phyloP scores from a whole-genome alignment of 1,140 invertebrate genomes.

The Penaeus indicus region DNA sequence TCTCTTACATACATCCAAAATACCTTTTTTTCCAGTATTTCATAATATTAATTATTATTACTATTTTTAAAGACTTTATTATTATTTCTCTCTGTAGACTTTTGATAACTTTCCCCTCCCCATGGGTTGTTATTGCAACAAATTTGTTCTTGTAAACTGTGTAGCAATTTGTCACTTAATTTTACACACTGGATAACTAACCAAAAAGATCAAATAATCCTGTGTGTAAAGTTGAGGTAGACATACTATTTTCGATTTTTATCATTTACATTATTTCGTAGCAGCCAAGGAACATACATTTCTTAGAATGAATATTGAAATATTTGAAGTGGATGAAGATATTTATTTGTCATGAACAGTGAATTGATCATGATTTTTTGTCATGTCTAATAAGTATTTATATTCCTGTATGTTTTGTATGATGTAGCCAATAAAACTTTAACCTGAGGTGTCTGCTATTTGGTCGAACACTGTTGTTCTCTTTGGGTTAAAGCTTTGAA shows the following conservation, averaged over 20 bases:
- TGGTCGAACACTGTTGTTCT: slow-evolving; percentile 42
- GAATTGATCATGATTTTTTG: slow-evolving; percentile 29
- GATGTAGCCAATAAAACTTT: slow-evolving; percentile 60
- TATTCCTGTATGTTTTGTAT: slow-evolving; percentile 56
- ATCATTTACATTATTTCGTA: no score
- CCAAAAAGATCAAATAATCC: background rate
- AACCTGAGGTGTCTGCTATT: slow-evolving; percentile 60
- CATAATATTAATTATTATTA: background rate
- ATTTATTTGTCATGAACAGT: slow-evolving; percentile 32
- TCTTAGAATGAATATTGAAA: background rate
- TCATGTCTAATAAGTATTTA: slow-evolving; percentile 6
- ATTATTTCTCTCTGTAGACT: slow-evolving; percentile 9
- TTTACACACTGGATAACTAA: slow-evolving; percentile 32
- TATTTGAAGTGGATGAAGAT: background rate
- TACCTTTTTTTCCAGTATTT: background rate
- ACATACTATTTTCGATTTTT: no score
- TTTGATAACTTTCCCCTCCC: no score
- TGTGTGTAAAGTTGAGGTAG: no score
- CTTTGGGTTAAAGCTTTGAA: background rate
- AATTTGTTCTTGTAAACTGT: background rate
- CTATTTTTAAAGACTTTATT: background rate
- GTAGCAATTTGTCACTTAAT: slow-evolving; percentile 30
- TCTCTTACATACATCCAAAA: background rate
- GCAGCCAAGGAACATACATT: no score
- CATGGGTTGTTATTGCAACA: no score